These are phyloP conservation scores for Heliothis subflexa DNA, from an alignment of 1,140 invertebrate species.

Conservation along the genomic window DNA sequence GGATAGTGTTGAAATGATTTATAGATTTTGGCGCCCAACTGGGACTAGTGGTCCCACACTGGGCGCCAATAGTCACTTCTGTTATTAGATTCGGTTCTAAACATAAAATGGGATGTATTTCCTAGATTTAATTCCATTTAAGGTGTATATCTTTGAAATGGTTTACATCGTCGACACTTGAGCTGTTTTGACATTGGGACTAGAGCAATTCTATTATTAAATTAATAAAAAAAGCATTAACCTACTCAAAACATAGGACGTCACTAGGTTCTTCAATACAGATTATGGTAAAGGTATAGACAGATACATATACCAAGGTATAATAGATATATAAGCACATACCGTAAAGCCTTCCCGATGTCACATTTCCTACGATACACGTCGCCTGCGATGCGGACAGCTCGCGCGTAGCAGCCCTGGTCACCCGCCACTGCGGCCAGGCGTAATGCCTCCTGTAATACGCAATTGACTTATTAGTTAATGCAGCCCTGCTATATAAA, in stretches of 20 bases:
- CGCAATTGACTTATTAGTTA: not conserved
- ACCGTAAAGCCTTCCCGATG: conserved; percentile 87
- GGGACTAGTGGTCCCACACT: not conserved
- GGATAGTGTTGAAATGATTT: not conserved
- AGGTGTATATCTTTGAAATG: too few species aligned
- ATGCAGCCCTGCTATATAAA: too few species aligned
- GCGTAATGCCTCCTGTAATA: conserved; percentile 86
- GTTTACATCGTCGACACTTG: too few species aligned
- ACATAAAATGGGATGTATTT: not conserved
- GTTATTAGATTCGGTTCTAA: not conserved
- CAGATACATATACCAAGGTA: too few species aligned
- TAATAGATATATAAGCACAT: conserved; percentile 3
- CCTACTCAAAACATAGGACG: too few species aligned
- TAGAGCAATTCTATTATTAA: too few species aligned
- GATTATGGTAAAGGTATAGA: not conserved
- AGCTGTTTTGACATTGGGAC: too few species aligned
- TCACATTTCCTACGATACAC: conserved; percentile 94
- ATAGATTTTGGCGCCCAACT: conserved; percentile 9
- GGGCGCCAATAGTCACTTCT: not conserved
- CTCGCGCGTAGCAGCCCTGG: conserved; percentile 92
- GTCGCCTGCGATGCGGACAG: conserved; percentile 93
- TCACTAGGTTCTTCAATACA: too few species aligned
- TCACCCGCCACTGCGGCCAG: conserved; percentile 93
- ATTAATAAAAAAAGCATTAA: too few species aligned
- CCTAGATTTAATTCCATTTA: not conserved